phyloP scores from a whole-genome alignment of 2,113 vertebrate genomes.

The Arizona elegans region DNA sequence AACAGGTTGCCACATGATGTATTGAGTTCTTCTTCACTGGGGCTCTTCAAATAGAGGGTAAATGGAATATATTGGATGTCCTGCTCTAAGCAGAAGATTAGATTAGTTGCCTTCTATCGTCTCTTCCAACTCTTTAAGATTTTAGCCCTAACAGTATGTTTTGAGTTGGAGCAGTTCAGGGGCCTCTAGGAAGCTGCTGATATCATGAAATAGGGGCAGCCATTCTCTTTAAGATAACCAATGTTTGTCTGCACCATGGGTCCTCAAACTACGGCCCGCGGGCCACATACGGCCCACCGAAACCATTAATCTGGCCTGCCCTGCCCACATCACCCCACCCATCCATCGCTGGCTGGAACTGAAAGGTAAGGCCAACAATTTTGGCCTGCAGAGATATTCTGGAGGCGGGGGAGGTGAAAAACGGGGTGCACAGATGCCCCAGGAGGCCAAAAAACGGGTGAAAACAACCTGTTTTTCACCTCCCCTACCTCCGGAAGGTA shows the following conservation, averaged over 20 bases:
- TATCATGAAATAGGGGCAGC: not conserved
- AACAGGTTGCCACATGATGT: not conserved
- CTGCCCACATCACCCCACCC: no score
- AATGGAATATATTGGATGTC: not conserved
- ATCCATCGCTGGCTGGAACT: no score
- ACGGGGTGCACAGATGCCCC: no score
- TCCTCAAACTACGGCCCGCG: no score
- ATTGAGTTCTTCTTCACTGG: not conserved
- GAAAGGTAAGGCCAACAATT: no score
- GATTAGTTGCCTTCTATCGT: not conserved
- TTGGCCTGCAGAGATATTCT: no score
- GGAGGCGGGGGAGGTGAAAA: no score
- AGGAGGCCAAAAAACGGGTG: no score
- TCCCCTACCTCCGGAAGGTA: no score
- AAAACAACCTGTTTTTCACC: no score
- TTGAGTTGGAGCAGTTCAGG: not conserved
- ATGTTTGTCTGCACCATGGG: not conserved
- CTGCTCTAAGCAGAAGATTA: not conserved
- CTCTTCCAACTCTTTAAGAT: not conserved
- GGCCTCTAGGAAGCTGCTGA: not conserved
- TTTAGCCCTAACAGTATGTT: not conserved
- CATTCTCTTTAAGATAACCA: not conserved
- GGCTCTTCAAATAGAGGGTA: not conserved
- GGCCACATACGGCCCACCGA: no score
- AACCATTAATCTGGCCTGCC: no score